phyloP scores from a whole-genome alignment of 2,113 vertebrate species.

The Onychostoma macrolepis region DNA sequence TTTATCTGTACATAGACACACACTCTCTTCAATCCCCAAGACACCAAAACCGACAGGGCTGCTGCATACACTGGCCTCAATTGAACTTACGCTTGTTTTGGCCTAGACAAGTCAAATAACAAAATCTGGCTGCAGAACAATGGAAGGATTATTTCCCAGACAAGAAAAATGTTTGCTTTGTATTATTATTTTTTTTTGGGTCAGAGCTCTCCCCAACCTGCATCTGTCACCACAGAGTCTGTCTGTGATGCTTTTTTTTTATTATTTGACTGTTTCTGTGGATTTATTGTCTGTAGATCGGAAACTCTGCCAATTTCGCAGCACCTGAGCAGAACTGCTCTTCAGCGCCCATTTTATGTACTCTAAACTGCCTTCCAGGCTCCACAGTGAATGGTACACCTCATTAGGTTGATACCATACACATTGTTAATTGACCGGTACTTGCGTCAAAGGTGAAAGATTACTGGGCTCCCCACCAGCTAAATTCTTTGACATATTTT shows the following conservation, averaged over 20 bases:
- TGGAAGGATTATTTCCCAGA: conserved; percentile 37
- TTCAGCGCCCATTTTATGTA: not conserved
- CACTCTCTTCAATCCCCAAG: not conserved
- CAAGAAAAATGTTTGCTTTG: conserved; percentile 29
- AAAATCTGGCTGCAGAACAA: conserved; percentile 24
- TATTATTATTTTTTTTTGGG: conserved; percentile 5
- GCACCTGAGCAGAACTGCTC: not conserved
- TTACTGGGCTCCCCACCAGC: not conserved
- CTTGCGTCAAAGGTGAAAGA: not conserved
- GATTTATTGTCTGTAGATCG: conserved; percentile 16
- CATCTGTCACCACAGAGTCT: not conserved
- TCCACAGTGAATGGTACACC: not conserved
- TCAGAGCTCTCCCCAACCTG: not conserved
- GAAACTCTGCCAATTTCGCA: not conserved
- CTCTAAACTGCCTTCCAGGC: conserved; percentile 1
- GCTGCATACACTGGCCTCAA: not conserved
- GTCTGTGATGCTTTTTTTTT: not conserved
- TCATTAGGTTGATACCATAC: not conserved
- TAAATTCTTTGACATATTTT: not conserved
- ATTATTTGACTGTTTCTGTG: not conserved
- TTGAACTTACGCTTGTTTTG: not conserved
- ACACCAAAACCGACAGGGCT: not conserved
- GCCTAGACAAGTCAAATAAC: not conserved
- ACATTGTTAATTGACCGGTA: not conserved
- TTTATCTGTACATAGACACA: conserved; percentile 17